Conservation (phyloP, 2,888 invertebrate species). For the Cotesia congregata region DNA sequence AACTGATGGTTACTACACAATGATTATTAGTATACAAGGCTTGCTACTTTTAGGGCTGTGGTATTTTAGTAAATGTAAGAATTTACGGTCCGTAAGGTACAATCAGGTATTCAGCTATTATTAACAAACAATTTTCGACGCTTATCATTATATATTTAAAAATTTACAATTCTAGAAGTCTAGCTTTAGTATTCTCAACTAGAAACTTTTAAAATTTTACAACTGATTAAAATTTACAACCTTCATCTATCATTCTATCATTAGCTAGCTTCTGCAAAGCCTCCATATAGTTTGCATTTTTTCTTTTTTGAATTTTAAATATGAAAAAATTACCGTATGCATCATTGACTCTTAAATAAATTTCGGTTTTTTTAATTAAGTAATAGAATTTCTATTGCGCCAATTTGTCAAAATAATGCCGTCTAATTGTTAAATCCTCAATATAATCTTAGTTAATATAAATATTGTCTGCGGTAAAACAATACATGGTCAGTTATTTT, state of each 20-base stretch:
- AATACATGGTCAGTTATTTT: not conserved
- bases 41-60: not conserved
- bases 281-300: too few relatives aligned
- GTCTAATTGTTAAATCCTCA: too few relatives aligned
- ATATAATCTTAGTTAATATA: not conserved
- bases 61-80: not conserved
- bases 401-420: too few relatives aligned
- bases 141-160: not conserved
- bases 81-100: not conserved
- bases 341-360: too few relatives aligned
- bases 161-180: not conserved
- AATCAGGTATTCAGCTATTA: not conserved
- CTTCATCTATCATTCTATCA: not conserved
- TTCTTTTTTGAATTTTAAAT: too few relatives aligned
- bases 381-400: too few relatives aligned
- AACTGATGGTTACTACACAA: not conserved
- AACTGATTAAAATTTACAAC: not conserved
- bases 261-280: too few relatives aligned
- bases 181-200: not conserved
- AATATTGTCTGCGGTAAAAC: not conserved
- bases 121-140: not conserved
- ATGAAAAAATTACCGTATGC: too few relatives aligned
- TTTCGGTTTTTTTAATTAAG: too few relatives aligned
- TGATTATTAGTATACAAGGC: not conserved
- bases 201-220: not conserved